Evolutionary conservation across 2,888 invertebrate genomes (phyloP).

Genomic region (Ochropleura leucogaster): DNA sequence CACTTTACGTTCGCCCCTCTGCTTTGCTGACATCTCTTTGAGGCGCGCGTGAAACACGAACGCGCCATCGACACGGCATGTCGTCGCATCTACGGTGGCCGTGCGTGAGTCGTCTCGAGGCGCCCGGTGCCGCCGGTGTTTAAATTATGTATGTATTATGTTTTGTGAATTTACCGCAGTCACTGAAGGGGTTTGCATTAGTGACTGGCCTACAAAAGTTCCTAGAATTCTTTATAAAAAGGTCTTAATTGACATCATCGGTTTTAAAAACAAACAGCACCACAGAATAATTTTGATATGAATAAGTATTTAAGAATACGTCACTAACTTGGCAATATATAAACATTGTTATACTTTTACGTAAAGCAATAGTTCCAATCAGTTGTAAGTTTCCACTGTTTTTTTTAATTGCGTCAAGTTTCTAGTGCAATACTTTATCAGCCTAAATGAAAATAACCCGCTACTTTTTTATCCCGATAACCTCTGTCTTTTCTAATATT

Average conservation of each 20-base stretch:
- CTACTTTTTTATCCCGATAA: slow-evolving; percentile 29
- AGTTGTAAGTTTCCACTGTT: slow-evolving; percentile 46
- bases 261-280: slow-evolving; percentile 8
- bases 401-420: slow-evolving; percentile 13
- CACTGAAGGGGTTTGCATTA: not conserved
- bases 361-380: slow-evolving; percentile 10
- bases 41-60: too few species aligned
- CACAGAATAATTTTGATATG: not conserved
- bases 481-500: slow-evolving; percentile 12
- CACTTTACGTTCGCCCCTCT: too few species aligned
- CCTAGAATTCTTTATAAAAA: not conserved
- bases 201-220: not conserved
- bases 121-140: too few species aligned
- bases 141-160: too few species aligned
- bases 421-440: slow-evolving; percentile 20
- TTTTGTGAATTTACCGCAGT: not conserved
- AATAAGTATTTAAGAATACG: not conserved
- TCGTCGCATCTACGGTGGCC: too few species aligned
- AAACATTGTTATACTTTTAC: slow-evolving; percentile 14
- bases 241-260: not conserved
- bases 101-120: too few species aligned
- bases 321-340: slow-evolving; percentile 20
- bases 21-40: too few species aligned
- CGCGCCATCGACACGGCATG: too few species aligned
- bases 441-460: slow-evolving; percentile 13